These are phyloP conservation scores for Micromys minutus DNA, from an alignment of 2,113 vertebrate genomes.

Conservation along the genomic window DNA sequence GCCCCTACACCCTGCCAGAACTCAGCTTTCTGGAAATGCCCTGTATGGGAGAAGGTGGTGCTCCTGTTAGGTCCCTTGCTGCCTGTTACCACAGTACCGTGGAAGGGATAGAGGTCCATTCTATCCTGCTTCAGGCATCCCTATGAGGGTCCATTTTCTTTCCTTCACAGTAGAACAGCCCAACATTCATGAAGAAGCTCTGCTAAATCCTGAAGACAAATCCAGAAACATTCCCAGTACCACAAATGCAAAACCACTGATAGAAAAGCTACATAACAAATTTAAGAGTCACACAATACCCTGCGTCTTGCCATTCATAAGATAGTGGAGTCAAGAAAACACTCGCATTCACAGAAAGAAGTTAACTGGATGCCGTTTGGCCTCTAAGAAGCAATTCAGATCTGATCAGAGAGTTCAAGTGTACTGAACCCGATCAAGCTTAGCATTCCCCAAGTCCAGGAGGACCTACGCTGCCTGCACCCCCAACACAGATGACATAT, in stretches of 20 bases:
- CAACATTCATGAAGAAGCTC: neutral
- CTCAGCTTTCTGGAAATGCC: neutral
- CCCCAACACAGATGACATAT: neutral
- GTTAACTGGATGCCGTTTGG: neutral
- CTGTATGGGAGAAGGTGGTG: rapidly evolving
- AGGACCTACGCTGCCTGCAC: neutral
- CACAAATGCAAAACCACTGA: too few species aligned
- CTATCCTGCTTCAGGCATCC: rapidly evolving
- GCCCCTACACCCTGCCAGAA: too few species aligned
- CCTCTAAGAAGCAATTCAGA: slow-evolving; percentile 3
- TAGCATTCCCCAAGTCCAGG: neutral
- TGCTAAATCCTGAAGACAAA: neutral
- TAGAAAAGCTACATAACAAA: rapidly evolving
- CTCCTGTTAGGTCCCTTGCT: neutral
- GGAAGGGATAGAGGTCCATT: rapidly evolving
- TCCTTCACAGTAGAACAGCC: neutral
- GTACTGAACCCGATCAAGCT: neutral
- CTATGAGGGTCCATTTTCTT: neutral
- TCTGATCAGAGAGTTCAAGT: neutral
- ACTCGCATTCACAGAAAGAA: neutral
- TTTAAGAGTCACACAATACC: neutral
- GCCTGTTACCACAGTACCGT: rapidly evolving
- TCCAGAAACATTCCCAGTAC: neutral
- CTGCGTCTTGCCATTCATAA: neutral
- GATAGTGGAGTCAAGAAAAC: neutral